Evolutionary conservation across 2,888 invertebrate species (phyloP).

Genomic region (Drosophila neonasuta): DNA sequence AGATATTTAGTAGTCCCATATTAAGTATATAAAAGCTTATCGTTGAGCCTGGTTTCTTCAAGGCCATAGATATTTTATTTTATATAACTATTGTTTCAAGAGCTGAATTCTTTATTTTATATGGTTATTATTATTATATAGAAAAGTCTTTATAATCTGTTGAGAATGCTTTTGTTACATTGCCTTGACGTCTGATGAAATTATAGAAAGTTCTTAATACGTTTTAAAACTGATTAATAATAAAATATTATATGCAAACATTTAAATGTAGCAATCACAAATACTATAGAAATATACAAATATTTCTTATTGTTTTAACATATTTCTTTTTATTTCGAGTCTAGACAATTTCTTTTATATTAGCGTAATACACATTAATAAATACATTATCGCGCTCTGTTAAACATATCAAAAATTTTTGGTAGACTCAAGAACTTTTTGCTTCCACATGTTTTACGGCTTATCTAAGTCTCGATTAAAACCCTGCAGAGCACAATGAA

Average conservation of each 20-base stretch:
- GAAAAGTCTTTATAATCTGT: no score
- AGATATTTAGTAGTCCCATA: neutral
- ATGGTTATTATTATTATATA: neutral
- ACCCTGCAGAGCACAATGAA: neutral
- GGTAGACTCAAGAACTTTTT: neutral
- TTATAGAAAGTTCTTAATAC: neutral
- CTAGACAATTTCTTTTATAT: slow-evolving; percentile 9
- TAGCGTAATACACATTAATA: slow-evolving; percentile 13
- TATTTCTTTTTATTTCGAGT: neutral
- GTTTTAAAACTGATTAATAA: no score
- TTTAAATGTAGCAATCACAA: no score
- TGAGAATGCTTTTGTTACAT: no score
- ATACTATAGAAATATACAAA: neutral
- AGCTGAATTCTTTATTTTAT: neutral
- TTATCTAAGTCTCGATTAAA: slow-evolving; percentile 28
- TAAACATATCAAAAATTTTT: slow-evolving; percentile 9
- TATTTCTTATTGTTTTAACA: neutral
- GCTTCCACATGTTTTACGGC: slow-evolving; percentile 10
- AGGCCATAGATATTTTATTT: neutral
- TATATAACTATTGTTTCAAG: neutral
- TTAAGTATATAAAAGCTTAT: neutral
- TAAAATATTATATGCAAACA: no score
- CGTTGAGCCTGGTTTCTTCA: neutral
- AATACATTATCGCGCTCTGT: slow-evolving; percentile 19
- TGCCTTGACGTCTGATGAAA: neutral